Evolutionary conservation across 2,113 vertebrate species (phyloP).

Genomic region (Micronisus gabar): DNA sequence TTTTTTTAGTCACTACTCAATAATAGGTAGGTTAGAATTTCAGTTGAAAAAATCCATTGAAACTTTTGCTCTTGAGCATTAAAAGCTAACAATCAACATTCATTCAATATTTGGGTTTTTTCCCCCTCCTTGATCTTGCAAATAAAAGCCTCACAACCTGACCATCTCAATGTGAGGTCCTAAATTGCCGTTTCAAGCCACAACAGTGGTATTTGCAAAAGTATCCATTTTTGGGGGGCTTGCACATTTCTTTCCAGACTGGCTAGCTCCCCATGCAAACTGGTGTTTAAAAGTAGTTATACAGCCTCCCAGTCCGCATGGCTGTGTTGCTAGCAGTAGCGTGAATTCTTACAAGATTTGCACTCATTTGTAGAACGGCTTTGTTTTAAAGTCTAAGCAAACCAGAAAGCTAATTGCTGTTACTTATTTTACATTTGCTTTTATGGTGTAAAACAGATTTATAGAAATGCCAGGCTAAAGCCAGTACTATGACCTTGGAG

Average conservation of each 20-base stretch:
- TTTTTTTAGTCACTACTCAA: neutral
- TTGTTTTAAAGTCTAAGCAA: neutral
- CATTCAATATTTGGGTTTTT: neutral
- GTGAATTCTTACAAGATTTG: neutral
- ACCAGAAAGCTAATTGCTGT: neutral
- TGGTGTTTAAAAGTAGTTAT: neutral
- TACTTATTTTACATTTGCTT: neutral
- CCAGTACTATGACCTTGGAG: neutral
- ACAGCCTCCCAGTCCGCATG: neutral
- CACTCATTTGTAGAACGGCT: neutral
- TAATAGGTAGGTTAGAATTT: neutral
- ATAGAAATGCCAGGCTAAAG: neutral
- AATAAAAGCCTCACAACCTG: neutral
- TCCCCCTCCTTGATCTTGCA: neutral
- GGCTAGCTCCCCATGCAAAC: neutral
- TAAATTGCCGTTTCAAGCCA: neutral
- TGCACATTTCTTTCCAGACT: neutral
- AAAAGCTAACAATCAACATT: neutral
- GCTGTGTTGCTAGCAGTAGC: neutral
- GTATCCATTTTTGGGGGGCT: neutral
- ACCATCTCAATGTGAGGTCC: neutral
- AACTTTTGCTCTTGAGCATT: neutral
- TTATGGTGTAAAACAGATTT: neutral
- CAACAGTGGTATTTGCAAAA: neutral
- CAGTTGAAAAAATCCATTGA: neutral